These are phyloP conservation scores for Ammodytes dubius DNA, from an alignment of 2,113 vertebrate species.

Conservation along the genomic window DNA sequence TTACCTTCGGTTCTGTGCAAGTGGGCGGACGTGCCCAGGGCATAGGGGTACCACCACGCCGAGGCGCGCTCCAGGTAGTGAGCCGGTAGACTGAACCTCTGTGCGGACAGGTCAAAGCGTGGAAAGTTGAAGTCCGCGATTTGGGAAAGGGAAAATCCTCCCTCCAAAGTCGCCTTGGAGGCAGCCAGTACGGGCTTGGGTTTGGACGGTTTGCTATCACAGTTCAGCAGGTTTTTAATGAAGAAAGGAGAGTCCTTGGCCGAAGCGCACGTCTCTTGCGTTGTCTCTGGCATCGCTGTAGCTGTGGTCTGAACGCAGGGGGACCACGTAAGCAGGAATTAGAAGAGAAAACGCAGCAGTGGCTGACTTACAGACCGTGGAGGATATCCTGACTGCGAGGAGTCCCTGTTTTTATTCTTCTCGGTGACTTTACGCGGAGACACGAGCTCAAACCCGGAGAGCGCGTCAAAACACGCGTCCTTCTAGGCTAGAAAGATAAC, in stretches of 20 bases:
- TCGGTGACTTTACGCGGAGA: conserved; percentile 21
- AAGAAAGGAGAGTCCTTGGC: conserved; percentile 97
- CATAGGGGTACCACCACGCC: conserved; percentile 98
- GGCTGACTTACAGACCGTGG: conserved; percentile 37
- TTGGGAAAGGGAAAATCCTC: conserved; percentile 92
- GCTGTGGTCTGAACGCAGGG: conserved; percentile 67
- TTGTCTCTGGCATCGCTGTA: conserved; percentile 88
- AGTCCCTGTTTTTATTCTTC: conserved; percentile 41
- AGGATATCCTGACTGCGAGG: conserved; percentile 41
- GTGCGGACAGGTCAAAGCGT: conserved; percentile 94
- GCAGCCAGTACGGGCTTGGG: conserved; percentile 90
- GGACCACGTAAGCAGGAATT: conserved; percentile 66
- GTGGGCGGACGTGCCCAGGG: conserved; percentile 90
- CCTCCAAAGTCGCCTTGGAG: conserved; percentile 89
- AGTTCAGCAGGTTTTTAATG: conserved; percentile 97
- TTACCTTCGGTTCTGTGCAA: conserved; percentile 92
- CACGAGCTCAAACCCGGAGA: conserved; percentile 43
- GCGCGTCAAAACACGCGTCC: conserved; percentile 55
- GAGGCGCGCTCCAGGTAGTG: conserved; percentile 95
- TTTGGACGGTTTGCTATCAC: conserved; percentile 89
- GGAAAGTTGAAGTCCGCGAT: conserved; percentile 94
- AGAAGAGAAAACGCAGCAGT: conserved; percentile 3
- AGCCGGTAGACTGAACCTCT: conserved; percentile 94
- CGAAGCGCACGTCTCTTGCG: conserved; percentile 87
- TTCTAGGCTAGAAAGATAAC: conserved; percentile 43